Evolutionary conservation across 2,888 invertebrate species (phyloP), one percentile per base, ranked within the genome.

Genomic region (Cerastis leucographa): DNA sequence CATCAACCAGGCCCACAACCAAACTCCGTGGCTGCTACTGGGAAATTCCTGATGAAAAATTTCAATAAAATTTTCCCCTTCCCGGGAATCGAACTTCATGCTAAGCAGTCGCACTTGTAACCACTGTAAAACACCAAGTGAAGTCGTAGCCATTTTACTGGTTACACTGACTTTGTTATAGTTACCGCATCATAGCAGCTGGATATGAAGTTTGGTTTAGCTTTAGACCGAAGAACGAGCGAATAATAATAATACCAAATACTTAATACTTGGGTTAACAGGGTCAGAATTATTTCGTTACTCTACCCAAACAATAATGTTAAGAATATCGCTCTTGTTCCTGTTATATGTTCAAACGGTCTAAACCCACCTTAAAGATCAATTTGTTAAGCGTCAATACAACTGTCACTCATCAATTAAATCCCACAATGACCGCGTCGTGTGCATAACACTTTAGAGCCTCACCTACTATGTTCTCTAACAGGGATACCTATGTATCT

Each of bases 401-500:
- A 35, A 46, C 51, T 80, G 22, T 19, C 61, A 70, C 56, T n/a
- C 8, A 22, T 56, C 62, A 54, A 64, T 54, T 46, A 54, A 62
- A 49, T 66, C 59, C 17, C 40, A 29, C 22, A 25, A 61, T 42
- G 17, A 42, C 17, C n/a, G 11, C 49, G 29, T n/a, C 42, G 25
- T 75, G 71, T 56, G 14, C 46, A 71, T 14, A n/a, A 42, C 22
- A 29, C 61, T 59, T 40, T 49, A 70, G 19, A 61, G 25, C 40
- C 35, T 54, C 61, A 44, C 61, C 66, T n/a, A 69, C 67, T 61
- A 56, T 44, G 61, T 74, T 49, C 61, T 70, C 64, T 51, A 71
- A 65, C 66, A 68, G 87, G 72, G 76, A 68, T 62, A 73, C n/a
- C n/a, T n/a, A n/a, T 72, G 68, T 74, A 86, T 86, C 80, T 80